A percentile compares a stretch with the other conserved stretches of the same genome.
These are phyloP conservation scores for Pyrgilauda ruficollis DNA, from an alignment of 2,113 vertebrate genomes.

Conservation along the genomic window DNA sequence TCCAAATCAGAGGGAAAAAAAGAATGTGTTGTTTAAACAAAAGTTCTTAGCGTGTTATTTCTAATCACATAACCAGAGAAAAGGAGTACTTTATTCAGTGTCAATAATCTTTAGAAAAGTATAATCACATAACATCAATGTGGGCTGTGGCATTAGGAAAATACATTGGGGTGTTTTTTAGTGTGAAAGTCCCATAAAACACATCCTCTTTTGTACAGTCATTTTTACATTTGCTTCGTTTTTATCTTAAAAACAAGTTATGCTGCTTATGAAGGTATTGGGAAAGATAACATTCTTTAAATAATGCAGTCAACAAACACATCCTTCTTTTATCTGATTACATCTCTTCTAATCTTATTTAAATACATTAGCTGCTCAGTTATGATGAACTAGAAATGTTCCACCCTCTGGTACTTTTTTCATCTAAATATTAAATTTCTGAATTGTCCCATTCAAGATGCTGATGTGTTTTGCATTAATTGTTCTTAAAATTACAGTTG, in stretches of 20 bases:
- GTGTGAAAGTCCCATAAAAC: background rate
- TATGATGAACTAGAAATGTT: background rate
- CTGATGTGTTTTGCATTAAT: background rate
- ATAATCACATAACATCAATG: background rate
- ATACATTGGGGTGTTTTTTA: background rate
- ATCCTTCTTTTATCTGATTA: background rate
- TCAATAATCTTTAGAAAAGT: background rate
- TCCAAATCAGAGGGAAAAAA: background rate
- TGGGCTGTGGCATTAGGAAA: background rate
- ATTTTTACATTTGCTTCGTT: background rate
- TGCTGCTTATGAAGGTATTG: background rate
- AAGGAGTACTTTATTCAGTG: background rate
- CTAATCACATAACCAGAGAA: accelerated
- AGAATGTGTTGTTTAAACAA: background rate
- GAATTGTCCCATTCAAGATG: background rate
- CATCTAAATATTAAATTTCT: background rate
- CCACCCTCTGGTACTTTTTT: background rate
- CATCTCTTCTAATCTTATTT: background rate
- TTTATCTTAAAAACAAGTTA: background rate
- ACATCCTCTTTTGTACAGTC: background rate
- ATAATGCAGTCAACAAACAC: background rate
- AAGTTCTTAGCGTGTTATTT: background rate
- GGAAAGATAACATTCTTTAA: background rate
- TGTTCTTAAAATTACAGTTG: background rate
- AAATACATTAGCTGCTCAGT: background rate